Percentiles rank a stretch among this genome's conserved stretches.
These are phyloP conservation scores for Tanypteryx hageni DNA, from an alignment of 2,888 invertebrate species.

Conservation along the genomic window DNA sequence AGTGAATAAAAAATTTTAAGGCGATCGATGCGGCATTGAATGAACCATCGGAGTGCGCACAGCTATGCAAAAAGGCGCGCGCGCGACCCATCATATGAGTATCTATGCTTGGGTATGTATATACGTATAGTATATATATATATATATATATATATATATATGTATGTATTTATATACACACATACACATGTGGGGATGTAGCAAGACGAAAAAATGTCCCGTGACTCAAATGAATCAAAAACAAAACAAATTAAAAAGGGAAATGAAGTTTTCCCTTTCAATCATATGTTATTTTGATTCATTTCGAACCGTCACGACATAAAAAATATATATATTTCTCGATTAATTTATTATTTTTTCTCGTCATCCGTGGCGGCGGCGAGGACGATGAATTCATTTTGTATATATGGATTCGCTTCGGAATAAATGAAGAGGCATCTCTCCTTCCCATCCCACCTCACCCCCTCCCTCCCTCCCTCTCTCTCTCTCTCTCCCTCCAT, in stretches of 20 bases:
- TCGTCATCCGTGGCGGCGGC: constrained; percentile 26
- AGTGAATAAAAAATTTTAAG: too few relatives aligned
- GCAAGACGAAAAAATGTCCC: constrained; percentile 15
- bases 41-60: background rate
- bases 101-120: too few relatives aligned
- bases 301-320: constrained; percentile 55
- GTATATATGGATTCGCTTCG: constrained; percentile 35
- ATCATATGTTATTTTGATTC: constrained; percentile 64
- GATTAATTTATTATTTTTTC: constrained; percentile 24
- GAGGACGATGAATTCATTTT: constrained; percentile 29
- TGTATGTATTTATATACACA: background rate
- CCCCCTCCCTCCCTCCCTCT: background rate
- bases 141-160: background rate
- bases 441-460: background rate
- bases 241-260: constrained; percentile 61
- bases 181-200: background rate
- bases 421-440: constrained; percentile 32
- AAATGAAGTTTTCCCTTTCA: constrained; percentile 64
- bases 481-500: background rate
- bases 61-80: too few relatives aligned
- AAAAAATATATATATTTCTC: constrained; percentile 45
- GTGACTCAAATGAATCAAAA: constrained; percentile 64
- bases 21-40: too few relatives aligned
- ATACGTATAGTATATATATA: background rate
- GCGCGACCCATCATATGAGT: too few relatives aligned